Conservation (phyloP, 1,140 invertebrate species). For the Drosophila sulfurigaster region DNA sequence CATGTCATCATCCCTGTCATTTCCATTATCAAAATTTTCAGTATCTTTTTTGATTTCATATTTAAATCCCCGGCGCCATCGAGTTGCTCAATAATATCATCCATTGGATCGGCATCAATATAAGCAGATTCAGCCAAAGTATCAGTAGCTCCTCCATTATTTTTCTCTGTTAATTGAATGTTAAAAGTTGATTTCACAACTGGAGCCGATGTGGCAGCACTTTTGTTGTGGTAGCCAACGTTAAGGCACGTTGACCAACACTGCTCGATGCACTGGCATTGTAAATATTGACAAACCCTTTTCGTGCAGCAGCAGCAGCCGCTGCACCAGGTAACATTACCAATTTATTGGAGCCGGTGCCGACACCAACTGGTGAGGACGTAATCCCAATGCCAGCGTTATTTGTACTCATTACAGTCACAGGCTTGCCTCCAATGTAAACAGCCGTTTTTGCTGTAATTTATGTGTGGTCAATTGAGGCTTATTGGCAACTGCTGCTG, state of each 20-base stretch:
- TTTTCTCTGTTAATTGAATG: constrained; percentile 28
- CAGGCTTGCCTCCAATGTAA: constrained; percentile 89
- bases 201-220: constrained; percentile 3
- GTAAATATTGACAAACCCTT: constrained; percentile 77
- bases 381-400: constrained; percentile 19
- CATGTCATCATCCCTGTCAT: constrained; percentile 13
- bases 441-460: constrained; percentile 86
- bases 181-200: constrained; percentile 77
- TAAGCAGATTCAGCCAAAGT: constrained; percentile 34
- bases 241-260: constrained; percentile 54
- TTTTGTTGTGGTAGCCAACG: constrained; percentile 60
- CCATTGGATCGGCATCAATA: constrained; percentile 66
- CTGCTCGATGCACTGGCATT: constrained; percentile 46
- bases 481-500: constrained; percentile 35
- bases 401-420: constrained; percentile 88
- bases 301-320: constrained; percentile 60
- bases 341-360: constrained; percentile 56
- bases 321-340: constrained; percentile 83
- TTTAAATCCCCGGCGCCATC: constrained; percentile 66
- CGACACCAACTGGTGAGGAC: constrained; percentile 65
- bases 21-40: constrained; percentile 13
- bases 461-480: constrained; percentile 10
- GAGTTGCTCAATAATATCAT: constrained; percentile 84
- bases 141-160: constrained; percentile 62
- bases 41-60: constrained; percentile 24